phyloP scores from a whole-genome alignment of 2,113 vertebrate genomes.

The Hippocampus mohnikei region DNA sequence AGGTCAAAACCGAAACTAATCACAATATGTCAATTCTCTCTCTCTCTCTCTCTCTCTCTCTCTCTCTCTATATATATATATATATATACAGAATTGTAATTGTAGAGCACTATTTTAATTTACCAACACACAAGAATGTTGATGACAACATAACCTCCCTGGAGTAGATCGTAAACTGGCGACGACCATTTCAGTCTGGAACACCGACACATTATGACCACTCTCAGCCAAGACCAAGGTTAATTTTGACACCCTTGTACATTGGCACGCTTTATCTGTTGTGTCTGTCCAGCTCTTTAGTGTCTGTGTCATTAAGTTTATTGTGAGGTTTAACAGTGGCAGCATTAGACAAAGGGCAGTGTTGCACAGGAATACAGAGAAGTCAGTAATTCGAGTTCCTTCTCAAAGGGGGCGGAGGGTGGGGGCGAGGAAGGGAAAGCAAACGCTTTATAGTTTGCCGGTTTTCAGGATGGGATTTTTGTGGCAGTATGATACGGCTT shows the following conservation, averaged over 20 bases:
- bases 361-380: constrained; percentile 42
- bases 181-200: not conserved
- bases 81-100: too few relatives aligned
- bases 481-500: not conserved
- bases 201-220: constrained; percentile 3
- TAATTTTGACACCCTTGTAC: constrained; percentile 20
- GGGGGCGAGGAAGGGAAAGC: too few relatives aligned
- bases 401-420: not conserved
- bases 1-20: too few relatives aligned
- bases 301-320: constrained; percentile 57
- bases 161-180: not conserved
- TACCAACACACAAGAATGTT: not conserved
- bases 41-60: too few relatives aligned
- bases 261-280: constrained; percentile 38
- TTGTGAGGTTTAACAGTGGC: constrained; percentile 56
- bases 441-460: not conserved
- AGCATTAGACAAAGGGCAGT: constrained; percentile 37
- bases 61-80: too few relatives aligned
- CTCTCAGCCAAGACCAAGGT: constrained; percentile 15
- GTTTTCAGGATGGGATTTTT: not conserved
- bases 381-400: not conserved
- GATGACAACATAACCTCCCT: not conserved
- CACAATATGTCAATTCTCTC: too few relatives aligned
- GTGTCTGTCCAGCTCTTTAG: constrained; percentile 52
- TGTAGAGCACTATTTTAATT: too few relatives aligned